Evolutionary conservation across 2,797 vertebrate genomes (phyloP).

Genomic region (Pangasius krempfi): DNA sequence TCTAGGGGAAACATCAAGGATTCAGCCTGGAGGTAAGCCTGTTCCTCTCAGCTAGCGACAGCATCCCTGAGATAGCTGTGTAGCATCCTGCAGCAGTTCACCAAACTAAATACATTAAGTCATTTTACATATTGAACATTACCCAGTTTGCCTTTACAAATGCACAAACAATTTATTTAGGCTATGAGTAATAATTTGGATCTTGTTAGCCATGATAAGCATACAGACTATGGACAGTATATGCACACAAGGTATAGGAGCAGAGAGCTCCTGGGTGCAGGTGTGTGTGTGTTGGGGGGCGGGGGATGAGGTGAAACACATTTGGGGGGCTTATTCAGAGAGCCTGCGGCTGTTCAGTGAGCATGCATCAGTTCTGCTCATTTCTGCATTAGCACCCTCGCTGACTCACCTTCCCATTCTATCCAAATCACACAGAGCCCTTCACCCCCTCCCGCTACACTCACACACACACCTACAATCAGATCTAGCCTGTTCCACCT

Average conservation of each 20-base stretch:
- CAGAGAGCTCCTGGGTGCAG: slow-evolving; percentile 22
- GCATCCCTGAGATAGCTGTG: slow-evolving; percentile 1
- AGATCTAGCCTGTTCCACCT: slow-evolving; percentile 32
- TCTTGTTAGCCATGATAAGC: slow-evolving; percentile 5
- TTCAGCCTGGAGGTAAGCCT: slow-evolving; percentile 63
- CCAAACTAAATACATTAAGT: slow-evolving; percentile 1
- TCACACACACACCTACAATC: slow-evolving; percentile 44
- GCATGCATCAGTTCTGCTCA: slow-evolving; percentile 69
- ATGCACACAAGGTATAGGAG: not conserved
- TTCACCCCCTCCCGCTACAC: slow-evolving; percentile 34
- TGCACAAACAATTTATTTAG: not conserved
- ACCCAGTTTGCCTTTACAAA: slow-evolving; percentile 4
- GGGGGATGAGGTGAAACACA: slow-evolving; percentile 33
- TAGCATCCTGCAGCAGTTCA: slow-evolving; percentile 6
- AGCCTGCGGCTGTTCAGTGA: slow-evolving; percentile 67
- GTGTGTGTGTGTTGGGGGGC: slow-evolving; percentile 12
- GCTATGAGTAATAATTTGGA: not conserved
- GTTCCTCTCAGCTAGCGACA: slow-evolving; percentile 49
- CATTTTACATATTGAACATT: not conserved
- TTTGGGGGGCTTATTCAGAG: slow-evolving; percentile 42
- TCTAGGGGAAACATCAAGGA: slow-evolving; percentile 40
- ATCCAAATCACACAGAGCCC: slow-evolving; percentile 59
- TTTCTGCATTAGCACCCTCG: slow-evolving; percentile 65
- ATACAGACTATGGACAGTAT: not conserved
- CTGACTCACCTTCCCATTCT: slow-evolving; percentile 71